Conservation (phyloP, 2,797 vertebrate species). For the Tapirus indicus region DNA sequence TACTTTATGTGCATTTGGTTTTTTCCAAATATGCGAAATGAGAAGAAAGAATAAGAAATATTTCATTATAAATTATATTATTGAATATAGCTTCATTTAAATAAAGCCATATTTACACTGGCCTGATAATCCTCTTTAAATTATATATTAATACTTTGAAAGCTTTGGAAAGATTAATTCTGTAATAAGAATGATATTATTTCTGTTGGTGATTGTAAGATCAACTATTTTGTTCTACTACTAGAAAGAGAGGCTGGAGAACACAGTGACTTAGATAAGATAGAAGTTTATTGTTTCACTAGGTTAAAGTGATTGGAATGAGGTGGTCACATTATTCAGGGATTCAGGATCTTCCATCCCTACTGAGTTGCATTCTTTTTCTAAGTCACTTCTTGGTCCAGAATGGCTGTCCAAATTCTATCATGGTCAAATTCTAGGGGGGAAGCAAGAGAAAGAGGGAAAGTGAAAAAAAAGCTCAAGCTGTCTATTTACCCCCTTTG, state of each 20-base stretch:
- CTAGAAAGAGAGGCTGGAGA: not conserved
- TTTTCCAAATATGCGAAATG: slow-evolving; percentile 40
- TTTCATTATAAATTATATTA: slow-evolving; percentile 12
- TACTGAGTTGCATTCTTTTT: slow-evolving; percentile 43
- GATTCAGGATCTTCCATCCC: not conserved
- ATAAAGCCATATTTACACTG: not conserved
- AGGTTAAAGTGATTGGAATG: slow-evolving; percentile 17
- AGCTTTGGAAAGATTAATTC: slow-evolving; percentile 4
- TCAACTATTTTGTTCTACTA: not conserved
- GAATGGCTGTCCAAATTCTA: not conserved
- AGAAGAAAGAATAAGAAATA: slow-evolving; percentile 14
- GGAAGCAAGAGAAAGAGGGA: not conserved
- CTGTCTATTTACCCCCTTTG: not conserved
- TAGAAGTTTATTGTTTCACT: slow-evolving; percentile 26
- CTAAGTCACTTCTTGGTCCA: slow-evolving; percentile 12
- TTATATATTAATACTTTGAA: slow-evolving; percentile 25
- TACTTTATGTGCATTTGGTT: not conserved
- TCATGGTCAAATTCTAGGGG: not conserved
- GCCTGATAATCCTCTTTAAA: not conserved
- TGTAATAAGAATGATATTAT: not conserved
- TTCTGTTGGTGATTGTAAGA: not conserved
- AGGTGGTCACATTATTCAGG: not conserved
- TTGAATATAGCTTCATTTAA: slow-evolving; percentile 35
- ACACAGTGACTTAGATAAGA: not conserved
- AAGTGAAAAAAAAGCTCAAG: not conserved